Base-by-base conservation (phyloP, 2,113 vertebrate species). In the Taurulus bubalis region DNA sequence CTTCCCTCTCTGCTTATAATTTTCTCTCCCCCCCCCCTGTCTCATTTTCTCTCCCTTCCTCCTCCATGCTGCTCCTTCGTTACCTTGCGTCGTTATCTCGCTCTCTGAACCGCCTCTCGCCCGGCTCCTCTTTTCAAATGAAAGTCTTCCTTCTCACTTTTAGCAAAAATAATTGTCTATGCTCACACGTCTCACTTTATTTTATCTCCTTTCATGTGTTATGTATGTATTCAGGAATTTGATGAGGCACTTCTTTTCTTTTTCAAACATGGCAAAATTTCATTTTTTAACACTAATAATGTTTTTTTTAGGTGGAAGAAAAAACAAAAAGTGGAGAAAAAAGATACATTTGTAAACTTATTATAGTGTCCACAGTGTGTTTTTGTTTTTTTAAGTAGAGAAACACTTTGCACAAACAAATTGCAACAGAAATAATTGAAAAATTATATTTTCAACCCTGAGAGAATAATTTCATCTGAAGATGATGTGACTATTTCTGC, bases 31-130 rank as follows among this genome's bases (percentile, higher is more conserved):
- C 40, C 71, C 73, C 20, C 75, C 40, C 71, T 0, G 1, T 80
- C 89, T 90, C 82, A 79, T 86, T 91, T 82, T 76, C 70, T 75
- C 68, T 73, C 71, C 65, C 75, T 69, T 59, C 73, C 82, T 83
- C 71, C 75, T 82, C 83, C 53, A 30, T 53, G 71, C 64, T 63
- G 68, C 83, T 84, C 85, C 69, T 64, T 87, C 38, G 3, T 82
- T 70, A 85, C 75, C 20, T 83, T 47, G 73, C 15, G 40, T 59
- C 72, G 67, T 82, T 87, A 73, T 85, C 80, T 60, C 4, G 4
- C 75, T 77, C 79, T 49, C 79, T 60, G 16, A 69, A 38, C 30
- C n/a, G n/a, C n/a, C n/a, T n/a, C n/a, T 36, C 28, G 47, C 30
- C 4, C 45, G 16, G n/a, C 34, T 63, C 24, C 56, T 34, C 11